A percentile compares a stretch with the other conserved stretches of the same genome.
These are phyloP conservation scores for Adrianichthys oophorus DNA, from an alignment of 2,797 vertebrate species.

Conservation along the genomic window DNA sequence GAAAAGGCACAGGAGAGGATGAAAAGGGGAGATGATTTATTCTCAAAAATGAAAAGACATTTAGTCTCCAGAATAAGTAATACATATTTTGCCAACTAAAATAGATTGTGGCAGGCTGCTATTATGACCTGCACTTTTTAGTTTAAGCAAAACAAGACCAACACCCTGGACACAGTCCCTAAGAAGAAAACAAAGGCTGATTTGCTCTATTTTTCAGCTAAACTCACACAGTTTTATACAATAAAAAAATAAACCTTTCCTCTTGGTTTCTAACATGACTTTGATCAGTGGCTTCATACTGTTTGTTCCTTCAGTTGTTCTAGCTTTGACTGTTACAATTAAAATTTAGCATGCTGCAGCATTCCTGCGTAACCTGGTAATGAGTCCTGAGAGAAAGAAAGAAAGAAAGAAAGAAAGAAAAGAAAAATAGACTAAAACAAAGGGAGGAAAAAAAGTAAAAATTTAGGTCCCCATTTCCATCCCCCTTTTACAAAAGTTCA, in stretches of 20 bases:
- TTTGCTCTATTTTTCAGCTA: background rate
- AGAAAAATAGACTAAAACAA: too few relatives aligned
- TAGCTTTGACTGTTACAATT: background rate
- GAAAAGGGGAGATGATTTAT: background rate
- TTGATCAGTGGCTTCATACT: constrained; percentile 12
- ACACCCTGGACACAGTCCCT: constrained; percentile 3
- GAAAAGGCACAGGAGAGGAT: constrained; percentile 13
- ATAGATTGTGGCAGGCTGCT: background rate
- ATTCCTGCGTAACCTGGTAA: too few relatives aligned
- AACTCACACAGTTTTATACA: background rate
- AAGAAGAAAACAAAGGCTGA: constrained; percentile 1
- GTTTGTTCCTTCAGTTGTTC: constrained; percentile 6
- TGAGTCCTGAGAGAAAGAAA: too few relatives aligned
- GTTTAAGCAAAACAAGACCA: background rate
- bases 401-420: too few relatives aligned
- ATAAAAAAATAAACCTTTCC: background rate
- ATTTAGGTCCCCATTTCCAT: too few relatives aligned
- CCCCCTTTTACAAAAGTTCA: background rate
- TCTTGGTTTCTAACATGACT: too few relatives aligned
- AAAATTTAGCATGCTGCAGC: constrained; percentile 4
- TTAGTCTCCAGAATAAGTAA: background rate
- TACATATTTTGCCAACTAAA: background rate
- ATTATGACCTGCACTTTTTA: background rate
- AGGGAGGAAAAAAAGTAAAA: too few relatives aligned
- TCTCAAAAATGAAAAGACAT: background rate